A percentile compares a stretch with the other conserved stretches of the same genome.
These are phyloP conservation scores for Habrosyne pyritoides DNA, from an alignment of 2,888 invertebrate genomes.

Conservation along the genomic window DNA sequence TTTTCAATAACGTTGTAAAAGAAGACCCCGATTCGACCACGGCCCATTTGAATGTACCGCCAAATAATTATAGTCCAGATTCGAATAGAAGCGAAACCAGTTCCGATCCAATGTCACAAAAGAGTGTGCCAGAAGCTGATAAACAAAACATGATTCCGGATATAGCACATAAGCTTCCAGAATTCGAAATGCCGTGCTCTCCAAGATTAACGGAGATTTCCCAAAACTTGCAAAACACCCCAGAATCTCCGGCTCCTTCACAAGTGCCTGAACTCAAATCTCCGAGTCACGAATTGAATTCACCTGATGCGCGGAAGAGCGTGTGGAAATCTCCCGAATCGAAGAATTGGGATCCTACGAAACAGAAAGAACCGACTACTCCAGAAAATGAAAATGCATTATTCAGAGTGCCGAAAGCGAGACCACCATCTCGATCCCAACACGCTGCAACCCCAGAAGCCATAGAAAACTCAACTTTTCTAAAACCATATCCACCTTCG, in stretches of 20 bases:
- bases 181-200: conserved; percentile 76
- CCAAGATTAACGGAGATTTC: conserved; percentile 74
- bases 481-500: conserved; percentile 85
- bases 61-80: conserved; percentile 80
- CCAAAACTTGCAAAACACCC: conserved; percentile 70
- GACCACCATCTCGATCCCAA: conserved; percentile 85
- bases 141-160: conserved; percentile 60
- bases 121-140: conserved; percentile 54
- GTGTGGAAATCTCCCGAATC: conserved; percentile 79
- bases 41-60: conserved; percentile 75
- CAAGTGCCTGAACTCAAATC: conserved; percentile 71
- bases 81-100: conserved; percentile 79
- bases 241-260: conserved; percentile 66
- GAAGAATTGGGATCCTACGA: conserved; percentile 72
- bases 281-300: conserved; percentile 60
- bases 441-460: conserved; percentile 72
- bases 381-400: conserved; percentile 79
- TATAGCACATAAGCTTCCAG: conserved; percentile 64
- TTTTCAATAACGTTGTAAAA: conserved; percentile 83
- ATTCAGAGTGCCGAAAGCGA: conserved; percentile 86
- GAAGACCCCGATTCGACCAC: conserved; percentile 91
- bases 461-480: conserved; percentile 81
- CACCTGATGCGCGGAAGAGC: conserved; percentile 62
- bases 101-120: conserved; percentile 60
- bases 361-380: conserved; percentile 62